These are phyloP conservation scores for Drosophila yakuba DNA, from an alignment of 1,140 invertebrate species.

Conservation along the genomic window DNA sequence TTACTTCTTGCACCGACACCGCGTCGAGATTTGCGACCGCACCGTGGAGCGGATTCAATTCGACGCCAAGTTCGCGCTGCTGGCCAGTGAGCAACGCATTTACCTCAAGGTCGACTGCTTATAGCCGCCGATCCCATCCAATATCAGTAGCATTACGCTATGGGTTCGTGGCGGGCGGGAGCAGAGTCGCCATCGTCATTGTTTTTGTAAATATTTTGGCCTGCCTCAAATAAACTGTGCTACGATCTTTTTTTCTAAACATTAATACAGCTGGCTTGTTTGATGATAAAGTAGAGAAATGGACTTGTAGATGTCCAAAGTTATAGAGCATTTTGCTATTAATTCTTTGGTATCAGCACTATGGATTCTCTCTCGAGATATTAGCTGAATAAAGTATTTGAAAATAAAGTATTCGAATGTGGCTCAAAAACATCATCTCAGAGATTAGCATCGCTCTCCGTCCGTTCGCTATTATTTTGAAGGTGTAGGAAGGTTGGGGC, in stretches of 20 bases:
- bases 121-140: constrained; percentile 43
- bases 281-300: too few species aligned
- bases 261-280: neutral
- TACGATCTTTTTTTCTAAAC: constrained; percentile 42
- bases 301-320: too few species aligned
- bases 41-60: constrained; percentile 72
- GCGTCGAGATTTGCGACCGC: constrained; percentile 76
- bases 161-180: constrained; percentile 13
- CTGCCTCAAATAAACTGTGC: constrained; percentile 53
- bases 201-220: constrained; percentile 49
- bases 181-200: constrained; percentile 26
- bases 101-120: constrained; percentile 79
- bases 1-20: constrained; percentile 70
- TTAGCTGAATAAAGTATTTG: too few species aligned
- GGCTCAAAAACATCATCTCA: neutral
- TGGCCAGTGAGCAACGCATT: constrained; percentile 74
- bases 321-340: too few species aligned
- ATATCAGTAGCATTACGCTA: constrained; percentile 23
- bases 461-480: neutral
- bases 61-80: constrained; percentile 70
- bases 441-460: neutral
- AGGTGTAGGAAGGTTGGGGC: neutral
- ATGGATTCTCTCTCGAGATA: too few species aligned
- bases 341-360: too few species aligned
- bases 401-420: too few species aligned